A percentile compares a stretch with the other conserved stretches of the same genome.
These are phyloP conservation scores for Danaus chrysippus DNA, from an alignment of 2,888 invertebrate species.

Conservation along the genomic window DNA sequence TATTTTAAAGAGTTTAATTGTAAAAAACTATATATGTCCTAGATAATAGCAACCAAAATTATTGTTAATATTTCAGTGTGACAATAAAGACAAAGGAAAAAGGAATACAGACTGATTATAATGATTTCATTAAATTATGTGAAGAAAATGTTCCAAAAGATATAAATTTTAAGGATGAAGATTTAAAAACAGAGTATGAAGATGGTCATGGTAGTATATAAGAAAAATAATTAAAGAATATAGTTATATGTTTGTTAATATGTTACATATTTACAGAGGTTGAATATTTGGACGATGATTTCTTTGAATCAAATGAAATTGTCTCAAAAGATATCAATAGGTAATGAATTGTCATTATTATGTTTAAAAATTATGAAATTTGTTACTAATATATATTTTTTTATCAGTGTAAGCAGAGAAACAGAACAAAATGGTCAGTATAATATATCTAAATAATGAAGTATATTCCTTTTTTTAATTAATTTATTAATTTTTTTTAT, in stretches of 20 bases:
- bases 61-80: slow-evolving; percentile 10
- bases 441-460: no score
- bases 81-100: slow-evolving; percentile 11
- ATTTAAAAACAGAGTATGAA: slow-evolving; percentile 9
- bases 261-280: slow-evolving; percentile 38
- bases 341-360: slow-evolving; percentile 8
- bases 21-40: no score
- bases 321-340: slow-evolving; percentile 24
- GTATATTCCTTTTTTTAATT: not conserved
- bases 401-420: not conserved
- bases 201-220: slow-evolving; percentile 19
- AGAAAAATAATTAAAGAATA: not conserved
- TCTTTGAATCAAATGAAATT: slow-evolving; percentile 32
- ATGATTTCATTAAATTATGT: slow-evolving; percentile 12
- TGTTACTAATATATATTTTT: not conserved
- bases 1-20: no score
- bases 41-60: not conserved
- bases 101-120: slow-evolving; percentile 13
- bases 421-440: not conserved
- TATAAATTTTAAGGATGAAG: slow-evolving; percentile 9
- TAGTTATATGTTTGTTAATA: not conserved
- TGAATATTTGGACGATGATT: slow-evolving; percentile 48
- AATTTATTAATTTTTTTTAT: not conserved
- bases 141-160: slow-evolving; percentile 3
- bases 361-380: not conserved